Conservation (phyloP, 2,888 invertebrate genomes). For the Drosophila mulleri region DNA sequence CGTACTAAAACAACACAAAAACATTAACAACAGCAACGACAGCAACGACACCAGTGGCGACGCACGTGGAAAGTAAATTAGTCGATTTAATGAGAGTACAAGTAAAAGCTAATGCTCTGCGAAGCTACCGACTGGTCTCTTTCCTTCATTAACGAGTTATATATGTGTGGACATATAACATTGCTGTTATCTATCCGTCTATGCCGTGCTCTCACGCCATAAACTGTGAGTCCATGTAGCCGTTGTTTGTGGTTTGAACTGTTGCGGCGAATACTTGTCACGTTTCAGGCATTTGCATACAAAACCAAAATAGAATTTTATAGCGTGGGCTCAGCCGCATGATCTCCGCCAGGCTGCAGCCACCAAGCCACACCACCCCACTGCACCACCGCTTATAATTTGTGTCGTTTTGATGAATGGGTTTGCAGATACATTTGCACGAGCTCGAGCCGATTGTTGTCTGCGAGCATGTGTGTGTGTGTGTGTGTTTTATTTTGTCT, state of each 20-base stretch:
- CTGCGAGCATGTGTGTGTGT: slow-evolving; percentile 10
- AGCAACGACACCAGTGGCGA: slow-evolving; percentile 15
- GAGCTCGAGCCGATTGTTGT: slow-evolving; percentile 33
- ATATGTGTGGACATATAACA: slow-evolving; percentile 24
- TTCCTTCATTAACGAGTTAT: slow-evolving; percentile 31
- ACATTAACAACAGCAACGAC: slow-evolving; percentile 14
- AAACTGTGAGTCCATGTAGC: slow-evolving; percentile 36
- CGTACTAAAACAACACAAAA: slow-evolving; percentile 24
- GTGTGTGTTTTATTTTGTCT: slow-evolving; percentile 5
- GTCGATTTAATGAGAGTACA: slow-evolving; percentile 30
- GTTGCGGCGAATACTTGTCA: slow-evolving; percentile 63
- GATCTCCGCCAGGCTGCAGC: slow-evolving; percentile 28
- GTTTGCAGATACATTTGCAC: slow-evolving; percentile 52
- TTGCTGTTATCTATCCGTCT: slow-evolving; percentile 31
- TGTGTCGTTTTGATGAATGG: slow-evolving; percentile 45
- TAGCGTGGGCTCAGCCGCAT: slow-evolving; percentile 60
- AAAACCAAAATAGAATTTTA: slow-evolving; percentile 60
- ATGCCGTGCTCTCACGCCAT: slow-evolving; percentile 62
- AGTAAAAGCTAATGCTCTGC: slow-evolving; percentile 56
- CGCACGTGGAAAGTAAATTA: slow-evolving; percentile 54
- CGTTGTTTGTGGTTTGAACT: slow-evolving; percentile 38
- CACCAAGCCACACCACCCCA: slow-evolving; percentile 15
- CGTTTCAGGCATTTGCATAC: slow-evolving; percentile 74
- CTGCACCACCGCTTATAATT: slow-evolving; percentile 3
- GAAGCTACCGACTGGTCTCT: slow-evolving; percentile 17